Evolutionary conservation across 2,797 vertebrate genomes (phyloP).

Genomic region (Naso thynnoides): DNA sequence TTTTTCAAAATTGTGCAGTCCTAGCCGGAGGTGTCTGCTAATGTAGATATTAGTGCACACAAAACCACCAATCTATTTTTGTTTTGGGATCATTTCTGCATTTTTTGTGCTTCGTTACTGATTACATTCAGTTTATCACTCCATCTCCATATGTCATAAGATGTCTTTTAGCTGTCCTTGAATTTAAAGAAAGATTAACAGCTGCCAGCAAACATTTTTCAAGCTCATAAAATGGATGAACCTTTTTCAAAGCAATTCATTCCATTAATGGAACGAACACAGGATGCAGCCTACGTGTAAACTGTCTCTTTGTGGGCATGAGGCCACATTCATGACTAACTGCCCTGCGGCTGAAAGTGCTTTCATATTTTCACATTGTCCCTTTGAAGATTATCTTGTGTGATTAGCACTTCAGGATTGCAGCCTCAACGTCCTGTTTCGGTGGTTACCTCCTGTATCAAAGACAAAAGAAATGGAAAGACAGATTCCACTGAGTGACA

Average conservation of each 20-base stretch:
- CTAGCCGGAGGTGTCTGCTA: background rate
- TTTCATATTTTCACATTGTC: background rate
- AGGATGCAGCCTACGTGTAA: background rate
- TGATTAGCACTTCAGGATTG: background rate
- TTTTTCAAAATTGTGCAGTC: too few species aligned
- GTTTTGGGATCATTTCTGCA: background rate
- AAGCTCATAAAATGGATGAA: background rate
- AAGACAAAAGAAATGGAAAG: conserved; percentile 7
- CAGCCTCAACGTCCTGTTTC: accelerated
- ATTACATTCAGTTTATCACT: background rate
- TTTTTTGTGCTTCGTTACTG: background rate
- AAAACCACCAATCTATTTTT: background rate
- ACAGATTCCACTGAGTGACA: background rate
- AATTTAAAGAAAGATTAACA: background rate
- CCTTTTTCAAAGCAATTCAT: background rate
- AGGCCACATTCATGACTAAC: background rate
- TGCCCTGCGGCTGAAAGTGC: accelerated
- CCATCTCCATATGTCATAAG: background rate
- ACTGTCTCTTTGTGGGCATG: accelerated
- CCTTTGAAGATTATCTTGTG: background rate
- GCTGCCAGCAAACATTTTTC: background rate
- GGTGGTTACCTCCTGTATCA: background rate
- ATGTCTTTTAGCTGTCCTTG: background rate
- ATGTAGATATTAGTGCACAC: background rate
- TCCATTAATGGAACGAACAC: background rate